A percentile compares a stretch with the other conserved stretches of the same genome.
Evolutionary conservation across 92 coral and sea anemone species (phyloP).

Genomic region (Ricordea florida): DNA sequence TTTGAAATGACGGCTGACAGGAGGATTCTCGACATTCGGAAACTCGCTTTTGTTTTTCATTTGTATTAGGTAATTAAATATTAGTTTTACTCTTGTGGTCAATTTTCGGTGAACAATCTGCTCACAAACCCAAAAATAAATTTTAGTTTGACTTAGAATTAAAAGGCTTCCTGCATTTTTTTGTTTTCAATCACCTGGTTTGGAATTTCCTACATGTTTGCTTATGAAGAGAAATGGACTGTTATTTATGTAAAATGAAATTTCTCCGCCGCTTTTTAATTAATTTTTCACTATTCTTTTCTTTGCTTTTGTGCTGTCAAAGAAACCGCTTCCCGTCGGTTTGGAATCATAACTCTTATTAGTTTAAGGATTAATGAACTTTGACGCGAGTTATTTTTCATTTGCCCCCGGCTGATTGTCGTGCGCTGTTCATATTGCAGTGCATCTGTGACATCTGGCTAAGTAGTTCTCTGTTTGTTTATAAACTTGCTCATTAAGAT

Average conservation of each 20-base stretch:
- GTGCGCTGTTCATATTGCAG: neutral
- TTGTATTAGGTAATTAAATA: no score
- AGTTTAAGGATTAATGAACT: neutral
- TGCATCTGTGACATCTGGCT: conserved; percentile 10
- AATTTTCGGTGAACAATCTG: no score
- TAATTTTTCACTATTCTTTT: neutral
- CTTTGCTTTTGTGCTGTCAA: neutral
- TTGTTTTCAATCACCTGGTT: neutral
- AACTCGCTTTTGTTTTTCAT: no score
- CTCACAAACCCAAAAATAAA: no score
- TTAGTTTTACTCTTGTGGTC: no score
- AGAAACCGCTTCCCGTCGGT: neutral
- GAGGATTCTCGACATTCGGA: no score
- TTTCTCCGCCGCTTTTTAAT: neutral
- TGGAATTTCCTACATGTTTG: neutral
- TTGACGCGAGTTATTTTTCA: neutral
- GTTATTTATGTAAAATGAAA: neutral
- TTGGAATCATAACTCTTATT: neutral
- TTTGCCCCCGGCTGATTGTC: neutral
- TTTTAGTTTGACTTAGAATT: no score
- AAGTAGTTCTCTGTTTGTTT: conserved; percentile 63
- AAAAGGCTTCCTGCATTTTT: neutral
- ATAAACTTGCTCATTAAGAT: conserved; percentile 57
- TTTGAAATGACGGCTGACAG: no score
- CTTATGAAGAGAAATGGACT: neutral